Base-by-base conservation (phyloP, 2,113 vertebrate genomes). In the Colossoma macropomum region DNA sequence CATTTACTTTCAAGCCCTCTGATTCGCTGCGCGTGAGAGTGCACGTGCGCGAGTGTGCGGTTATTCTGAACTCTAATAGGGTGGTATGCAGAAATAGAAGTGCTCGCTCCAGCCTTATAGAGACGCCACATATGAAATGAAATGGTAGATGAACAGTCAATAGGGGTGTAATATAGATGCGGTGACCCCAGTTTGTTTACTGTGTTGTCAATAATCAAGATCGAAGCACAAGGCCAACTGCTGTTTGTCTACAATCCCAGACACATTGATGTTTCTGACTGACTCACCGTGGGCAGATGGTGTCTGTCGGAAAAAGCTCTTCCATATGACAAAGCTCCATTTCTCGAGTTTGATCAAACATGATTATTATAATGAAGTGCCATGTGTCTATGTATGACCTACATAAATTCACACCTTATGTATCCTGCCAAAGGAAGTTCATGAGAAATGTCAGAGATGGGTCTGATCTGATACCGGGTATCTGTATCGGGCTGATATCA, bases 1-100 rank as follows among this genome's bases (percentile, higher is more conserved):
- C 91, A 90, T 92, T 93, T 94, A 87, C 93, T 95, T 94, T 85
- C 82, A 93, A 93, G 91, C 87, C 82, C 72, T 76, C 60, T 23
- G 77, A 75, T 52, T 52, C 25, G 76, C 48, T 30, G 60, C 7
- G n/a, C 65, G 68, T 15, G 9, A 41, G 50, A 38, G 30, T 45
- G 52, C 21, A 9, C 12, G 73, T 13, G 73, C 2, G 27, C 21
- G 7, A 2, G 50, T 28, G 77, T n/a, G 79, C n/a, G 56, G 16
- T 25, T 79, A 68, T 83, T 66, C 41, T 25, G 60, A 75, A 66
- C 27, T 56, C 48, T 79, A 78, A 82, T 86, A 78, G 80, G 69
- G 66, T 77, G 56, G 25, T 54, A 72, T 45, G 32, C 68, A 48
- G 78, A 83, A 79, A 81, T 56, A 75, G 32, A 27, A 80, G 41